Evolutionary conservation across 2,113 vertebrate species (phyloP), one percentile per base, ranked within the genome.

Genomic region (Trinectes maculatus): DNA sequence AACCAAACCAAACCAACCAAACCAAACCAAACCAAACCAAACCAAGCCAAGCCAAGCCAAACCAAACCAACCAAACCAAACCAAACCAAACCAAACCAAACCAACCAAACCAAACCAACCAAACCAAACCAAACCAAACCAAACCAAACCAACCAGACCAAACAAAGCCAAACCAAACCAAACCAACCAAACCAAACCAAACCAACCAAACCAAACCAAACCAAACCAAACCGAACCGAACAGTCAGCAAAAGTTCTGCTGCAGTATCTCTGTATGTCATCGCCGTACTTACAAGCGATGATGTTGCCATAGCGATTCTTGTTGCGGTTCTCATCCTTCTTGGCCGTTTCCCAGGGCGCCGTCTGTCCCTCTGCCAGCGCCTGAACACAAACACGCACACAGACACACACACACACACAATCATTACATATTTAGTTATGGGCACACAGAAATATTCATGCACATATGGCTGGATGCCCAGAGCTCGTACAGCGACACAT

Each of bases 281-380:
- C 47, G 58, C 82, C 82, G 86, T 87, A 96, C 97, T 94, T 94
- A 99, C 97, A 99, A 92, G 97, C 98, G 82, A 99, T 98, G 91
- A 99, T 98, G 91, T 99, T 99, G 24, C 97, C 97, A 0, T 98
- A 99, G 92, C 97, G 94, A 81, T 99, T 99, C 93, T 98, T 99
- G 82, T 96, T 98, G 85, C 96, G 96, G 81, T 99, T 99, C 82
- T 97, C 96, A 0, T 99, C 96, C 74, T 99, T 98, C 84, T 99
- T 98, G 89, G 97, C 97, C 0, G 95, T 97, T 21, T 99, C 96
- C 97, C 97, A 98, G 6, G 97, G 96, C 3, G 96, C 96, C 0
- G 96, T 96, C 92, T 98, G 97, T 74, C 97, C 97, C 74, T 98
- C 96, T 0, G 96, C 95, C 74, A 98, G 90, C 19, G 95, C 95